Conservation (phyloP, 2,797 vertebrate genomes). For the Molossus alvarezi region DNA sequence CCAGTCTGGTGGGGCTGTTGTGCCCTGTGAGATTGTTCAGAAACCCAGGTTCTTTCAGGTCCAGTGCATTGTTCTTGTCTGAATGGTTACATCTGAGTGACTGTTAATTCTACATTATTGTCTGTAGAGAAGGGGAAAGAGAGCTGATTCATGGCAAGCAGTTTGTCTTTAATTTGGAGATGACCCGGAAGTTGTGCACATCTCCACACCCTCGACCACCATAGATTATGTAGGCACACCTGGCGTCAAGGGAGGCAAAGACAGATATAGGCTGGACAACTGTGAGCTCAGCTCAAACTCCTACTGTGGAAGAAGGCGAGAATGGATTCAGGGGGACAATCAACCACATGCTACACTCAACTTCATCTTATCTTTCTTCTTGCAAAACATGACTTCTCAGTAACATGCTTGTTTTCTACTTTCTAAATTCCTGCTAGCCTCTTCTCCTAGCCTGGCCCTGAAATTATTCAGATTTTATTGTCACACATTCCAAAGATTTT, state of each 20-base stretch:
- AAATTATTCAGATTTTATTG: background rate
- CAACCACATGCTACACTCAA: background rate
- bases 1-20: background rate
- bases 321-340: background rate
- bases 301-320: background rate
- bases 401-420: background rate
- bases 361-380: background rate
- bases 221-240: background rate
- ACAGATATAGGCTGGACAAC: background rate
- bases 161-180: conserved; percentile 7
- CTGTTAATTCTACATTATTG: background rate
- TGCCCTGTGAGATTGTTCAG: background rate
- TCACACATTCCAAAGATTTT: background rate
- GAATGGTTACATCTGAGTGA: background rate
- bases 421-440: background rate
- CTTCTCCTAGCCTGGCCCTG: background rate
- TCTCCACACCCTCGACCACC: background rate
- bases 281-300: background rate
- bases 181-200: background rate
- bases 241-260: background rate
- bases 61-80: background rate
- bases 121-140: background rate
- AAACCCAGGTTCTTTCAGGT: conserved; percentile 2
- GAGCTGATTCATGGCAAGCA: background rate
- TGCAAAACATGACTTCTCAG: background rate